Percentiles rank a stretch among this genome's conserved stretches.
Conservation (phyloP, 2,888 invertebrate species). For the Agrotis exclamationis region DNA sequence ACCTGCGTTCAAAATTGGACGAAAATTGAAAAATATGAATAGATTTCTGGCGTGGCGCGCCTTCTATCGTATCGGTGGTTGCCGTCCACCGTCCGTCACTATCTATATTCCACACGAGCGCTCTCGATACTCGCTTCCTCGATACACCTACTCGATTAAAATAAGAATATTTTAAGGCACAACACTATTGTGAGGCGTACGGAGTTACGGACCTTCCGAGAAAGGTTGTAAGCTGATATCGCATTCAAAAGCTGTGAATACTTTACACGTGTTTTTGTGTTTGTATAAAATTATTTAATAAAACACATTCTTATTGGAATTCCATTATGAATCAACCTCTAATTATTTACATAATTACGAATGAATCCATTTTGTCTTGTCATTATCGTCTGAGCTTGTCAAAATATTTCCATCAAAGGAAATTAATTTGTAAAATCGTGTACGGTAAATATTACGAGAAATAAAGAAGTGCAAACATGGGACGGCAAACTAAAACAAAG, state of each 20-base stretch:
- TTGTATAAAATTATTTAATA: conserved; percentile 29
- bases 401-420: conserved; percentile 16
- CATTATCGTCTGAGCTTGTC: conserved; percentile 4
- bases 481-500: conserved; percentile 73
- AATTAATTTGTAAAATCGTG: conserved; percentile 40
- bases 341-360: conserved; percentile 19
- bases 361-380: conserved; percentile 26
- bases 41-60: conserved; percentile 77
- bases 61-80: conserved; percentile 75
- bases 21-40: conserved; percentile 85
- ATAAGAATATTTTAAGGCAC: conserved; percentile 86
- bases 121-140: conserved; percentile 80
- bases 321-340: not conserved
- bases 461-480: conserved; percentile 48
- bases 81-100: conserved; percentile 86
- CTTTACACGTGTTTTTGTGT: conserved; percentile 62
- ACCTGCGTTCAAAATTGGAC: conserved; percentile 69
- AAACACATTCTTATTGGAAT: conserved; percentile 12
- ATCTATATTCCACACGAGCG: conserved; percentile 89
- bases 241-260: conserved; percentile 68
- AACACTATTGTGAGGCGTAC: conserved; percentile 80
- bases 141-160: conserved; percentile 88
- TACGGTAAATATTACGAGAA: conserved; percentile 25
- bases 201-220: conserved; percentile 75
- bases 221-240: conserved; percentile 76